These are phyloP conservation scores for Caenorhabditis zanzibari DNA, from an alignment of 2,888 invertebrate species.

Conservation along the genomic window DNA sequence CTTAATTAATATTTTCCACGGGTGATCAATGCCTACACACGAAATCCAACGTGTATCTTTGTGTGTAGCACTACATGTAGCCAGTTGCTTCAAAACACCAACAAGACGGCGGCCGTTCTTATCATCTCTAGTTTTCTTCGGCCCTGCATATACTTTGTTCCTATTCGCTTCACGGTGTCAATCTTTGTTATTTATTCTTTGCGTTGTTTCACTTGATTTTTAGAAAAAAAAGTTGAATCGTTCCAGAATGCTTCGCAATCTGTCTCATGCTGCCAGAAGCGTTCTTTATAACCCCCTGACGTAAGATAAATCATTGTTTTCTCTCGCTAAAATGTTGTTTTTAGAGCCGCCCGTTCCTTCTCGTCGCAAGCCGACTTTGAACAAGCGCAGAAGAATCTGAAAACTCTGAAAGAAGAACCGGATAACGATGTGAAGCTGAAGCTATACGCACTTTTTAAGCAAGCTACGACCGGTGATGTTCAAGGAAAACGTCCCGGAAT, in stretches of 20 bases:
- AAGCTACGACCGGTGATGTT: slow-evolving; percentile 85
- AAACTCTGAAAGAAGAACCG: slow-evolving; percentile 84
- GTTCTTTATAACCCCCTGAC: slow-evolving; percentile 34
- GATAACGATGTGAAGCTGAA: slow-evolving; percentile 85
- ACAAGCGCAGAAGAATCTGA: slow-evolving; percentile 78
- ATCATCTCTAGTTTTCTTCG: slow-evolving; percentile 37
- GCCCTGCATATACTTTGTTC: slow-evolving; percentile 49
- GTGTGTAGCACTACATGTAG: slow-evolving; percentile 29
- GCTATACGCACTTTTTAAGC: slow-evolving; percentile 86
- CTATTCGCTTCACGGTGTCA: slow-evolving; percentile 1
- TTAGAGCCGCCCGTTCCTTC: slow-evolving; percentile 46
- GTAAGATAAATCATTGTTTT: slow-evolving; percentile 10
- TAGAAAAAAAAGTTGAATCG: background rate
- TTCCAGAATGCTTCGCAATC: slow-evolving; percentile 55
- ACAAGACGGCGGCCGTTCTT: slow-evolving; percentile 45
- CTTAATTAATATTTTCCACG: too few relatives aligned
- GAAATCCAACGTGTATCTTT: slow-evolving; percentile 1
- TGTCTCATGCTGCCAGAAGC: slow-evolving; percentile 37
- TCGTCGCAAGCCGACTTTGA: slow-evolving; percentile 71
- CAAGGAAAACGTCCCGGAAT: slow-evolving; percentile 85
- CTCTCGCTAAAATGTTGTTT: background rate
- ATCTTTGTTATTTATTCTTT: slow-evolving; percentile 9
- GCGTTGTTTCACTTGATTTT: background rate
- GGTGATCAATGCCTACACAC: background rate
- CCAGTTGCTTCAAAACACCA: slow-evolving; percentile 36